Percentiles rank a stretch among this genome's conserved stretches.
These are phyloP conservation scores for Drosophila malerkotliana DNA, from an alignment of 1,140 invertebrate genomes.

Conservation along the genomic window DNA sequence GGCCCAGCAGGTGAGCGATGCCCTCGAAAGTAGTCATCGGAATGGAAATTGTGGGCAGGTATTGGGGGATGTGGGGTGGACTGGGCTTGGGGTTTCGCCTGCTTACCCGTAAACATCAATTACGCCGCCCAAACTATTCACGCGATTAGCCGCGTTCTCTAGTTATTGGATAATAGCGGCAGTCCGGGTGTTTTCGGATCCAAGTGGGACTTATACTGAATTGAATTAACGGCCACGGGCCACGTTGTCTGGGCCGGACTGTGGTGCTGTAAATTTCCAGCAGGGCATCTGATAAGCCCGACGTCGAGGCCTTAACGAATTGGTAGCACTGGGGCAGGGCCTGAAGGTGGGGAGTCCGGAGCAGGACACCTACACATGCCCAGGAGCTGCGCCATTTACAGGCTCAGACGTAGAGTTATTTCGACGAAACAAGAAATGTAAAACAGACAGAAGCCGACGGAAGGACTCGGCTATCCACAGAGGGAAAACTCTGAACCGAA, in stretches of 20 bases:
- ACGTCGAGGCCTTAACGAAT: slow-evolving; percentile 26
- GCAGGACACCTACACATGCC: slow-evolving; percentile 35
- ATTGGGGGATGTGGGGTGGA: too few species aligned
- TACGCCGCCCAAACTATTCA: slow-evolving; percentile 78
- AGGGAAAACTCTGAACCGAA: slow-evolving; percentile 8
- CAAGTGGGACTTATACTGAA: slow-evolving; percentile 64
- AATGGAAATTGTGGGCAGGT: slow-evolving; percentile 56
- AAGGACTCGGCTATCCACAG: slow-evolving; percentile 13
- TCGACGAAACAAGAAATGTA: slow-evolving; percentile 71
- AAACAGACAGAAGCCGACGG: slow-evolving; percentile 52
- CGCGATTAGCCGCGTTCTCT: slow-evolving; percentile 75
- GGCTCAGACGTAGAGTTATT: slow-evolving; percentile 65
- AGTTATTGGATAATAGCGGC: slow-evolving; percentile 74
- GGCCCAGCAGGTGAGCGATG: slow-evolving; percentile 45
- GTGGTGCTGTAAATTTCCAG: slow-evolving; percentile 71
- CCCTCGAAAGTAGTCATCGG: slow-evolving; percentile 66
- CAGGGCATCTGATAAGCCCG: slow-evolving; percentile 77
- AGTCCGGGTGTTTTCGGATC: slow-evolving; percentile 4
- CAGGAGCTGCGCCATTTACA: slow-evolving; percentile 27
- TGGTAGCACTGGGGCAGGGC: slow-evolving; percentile 2
- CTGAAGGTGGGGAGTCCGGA: neutral
- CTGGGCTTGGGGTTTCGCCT: slow-evolving; percentile 7
- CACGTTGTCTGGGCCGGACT: slow-evolving; percentile 50
- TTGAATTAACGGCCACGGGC: slow-evolving; percentile 77
- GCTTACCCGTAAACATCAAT: slow-evolving; percentile 77